phyloP scores from a whole-genome alignment of 2,888 invertebrate species.

The Drosophila mayaguana region DNA sequence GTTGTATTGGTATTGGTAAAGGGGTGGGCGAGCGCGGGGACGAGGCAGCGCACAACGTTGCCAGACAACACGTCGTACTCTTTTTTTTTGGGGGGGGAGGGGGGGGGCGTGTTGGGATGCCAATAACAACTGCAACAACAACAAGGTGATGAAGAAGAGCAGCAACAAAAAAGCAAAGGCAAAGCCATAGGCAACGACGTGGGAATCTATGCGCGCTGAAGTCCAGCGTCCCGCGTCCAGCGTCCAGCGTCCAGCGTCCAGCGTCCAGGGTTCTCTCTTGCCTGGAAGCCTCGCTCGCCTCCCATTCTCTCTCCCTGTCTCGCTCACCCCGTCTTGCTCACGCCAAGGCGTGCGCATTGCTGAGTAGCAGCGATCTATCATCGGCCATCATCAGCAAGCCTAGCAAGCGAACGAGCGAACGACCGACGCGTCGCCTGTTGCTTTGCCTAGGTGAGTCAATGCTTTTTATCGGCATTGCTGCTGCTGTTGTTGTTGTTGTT shows the following conservation, averaged over 20 bases:
- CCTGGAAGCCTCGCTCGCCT: conserved; percentile 1
- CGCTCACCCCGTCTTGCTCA: background rate
- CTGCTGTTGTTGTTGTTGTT: conserved; percentile 10
- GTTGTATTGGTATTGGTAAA: conserved; percentile 4
- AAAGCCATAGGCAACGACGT: conserved; percentile 20
- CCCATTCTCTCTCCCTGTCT: background rate
- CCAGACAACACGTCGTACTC: conserved; percentile 58
- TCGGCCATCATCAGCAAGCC: conserved; percentile 38
- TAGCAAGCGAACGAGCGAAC: background rate
- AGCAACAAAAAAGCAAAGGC: background rate
- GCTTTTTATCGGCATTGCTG: conserved; percentile 33
- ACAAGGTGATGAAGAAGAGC: conserved; percentile 2
- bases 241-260: conserved; percentile 23
- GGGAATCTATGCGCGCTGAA: conserved; percentile 39
- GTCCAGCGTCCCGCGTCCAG: conserved; percentile 27
- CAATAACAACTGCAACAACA: conserved; percentile 21
- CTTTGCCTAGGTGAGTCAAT: conserved; percentile 66
- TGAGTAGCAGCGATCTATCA: conserved; percentile 58
- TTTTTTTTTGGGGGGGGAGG: conserved; percentile 34
- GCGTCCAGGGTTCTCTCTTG: conserved; percentile 25
- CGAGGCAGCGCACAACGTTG: conserved; percentile 24
- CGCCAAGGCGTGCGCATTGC: conserved; percentile 17
- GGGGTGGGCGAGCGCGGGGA: conserved; percentile 3
- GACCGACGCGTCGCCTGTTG: conserved; percentile 18
- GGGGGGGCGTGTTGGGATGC: conserved; percentile 50